Base-by-base conservation (phyloP, 2,113 vertebrate genomes). In the Brachyhypopomus gauderio region DNA sequence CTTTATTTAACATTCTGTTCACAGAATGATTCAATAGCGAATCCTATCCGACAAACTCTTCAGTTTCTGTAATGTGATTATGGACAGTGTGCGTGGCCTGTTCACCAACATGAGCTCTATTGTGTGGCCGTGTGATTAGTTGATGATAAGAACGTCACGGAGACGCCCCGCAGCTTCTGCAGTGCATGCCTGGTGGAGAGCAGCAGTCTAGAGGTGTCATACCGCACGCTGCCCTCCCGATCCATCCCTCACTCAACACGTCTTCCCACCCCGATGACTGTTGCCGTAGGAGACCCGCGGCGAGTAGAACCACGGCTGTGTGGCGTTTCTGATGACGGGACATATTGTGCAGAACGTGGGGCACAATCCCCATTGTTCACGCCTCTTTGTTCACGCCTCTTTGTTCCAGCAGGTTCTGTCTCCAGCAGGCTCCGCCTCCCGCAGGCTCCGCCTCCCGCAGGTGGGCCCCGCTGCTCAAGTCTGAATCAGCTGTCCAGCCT, bases 371-470 rank as follows among this genome's bases (percentile, higher is more conserved):
- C 3, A 55, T 62, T 52, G 67, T 19, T 38, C 22, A 7, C 45
- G 70, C 63, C 66, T 25, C 52, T 56, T 27, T 38, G 25, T 79
- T 70, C n/a, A n/a, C n/a, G n/a, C n/a, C n/a, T n/a, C n/a, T n/a
- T n/a, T n/a, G n/a, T n/a, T n/a, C n/a, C n/a, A n/a, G n/a, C n/a
- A n/a, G n/a, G n/a, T n/a, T n/a, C n/a, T n/a, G n/a, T n/a, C n/a
- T n/a, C n/a, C n/a, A n/a, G n/a, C n/a, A n/a, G n/a, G n/a, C n/a
- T n/a, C n/a, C n/a, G n/a, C n/a, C n/a, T n/a, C n/a, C n/a, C 22
- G 56, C 30, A 41, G 52, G 25, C 22, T 12, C 45, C 45, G 12
- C 3, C 8, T 52, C 45, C 45, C 45, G 2, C 2, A 11, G 45
- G 11, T 14, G 45, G 11, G 45, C 12, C 45, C 45, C 45, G 45